Percentiles rank a stretch among this genome's conserved stretches.
phyloP scores from a whole-genome alignment of 2,113 vertebrate species.

The Pardalotus punctatus region DNA sequence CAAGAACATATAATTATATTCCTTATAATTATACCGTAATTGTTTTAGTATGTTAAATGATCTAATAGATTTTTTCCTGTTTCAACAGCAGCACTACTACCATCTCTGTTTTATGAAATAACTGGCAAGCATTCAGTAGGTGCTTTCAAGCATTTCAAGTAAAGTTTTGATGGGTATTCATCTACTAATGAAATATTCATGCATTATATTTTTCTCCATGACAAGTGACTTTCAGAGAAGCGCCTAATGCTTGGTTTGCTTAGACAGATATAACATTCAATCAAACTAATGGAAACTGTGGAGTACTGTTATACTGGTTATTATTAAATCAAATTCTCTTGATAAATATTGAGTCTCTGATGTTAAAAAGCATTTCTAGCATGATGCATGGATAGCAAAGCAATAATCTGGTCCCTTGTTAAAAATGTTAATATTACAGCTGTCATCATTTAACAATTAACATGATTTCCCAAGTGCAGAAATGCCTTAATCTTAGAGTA shows the following conservation, averaged over 20 bases:
- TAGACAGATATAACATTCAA: constrained; percentile 57
- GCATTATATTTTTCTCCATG: constrained; percentile 62
- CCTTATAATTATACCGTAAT: constrained; percentile 69
- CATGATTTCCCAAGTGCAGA: neutral
- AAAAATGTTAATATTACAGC: constrained; percentile 49
- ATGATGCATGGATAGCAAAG: constrained; percentile 29
- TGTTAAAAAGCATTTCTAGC: constrained; percentile 56
- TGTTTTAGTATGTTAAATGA: constrained; percentile 69
- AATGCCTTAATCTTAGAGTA: neutral
- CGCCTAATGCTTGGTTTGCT: constrained; percentile 58
- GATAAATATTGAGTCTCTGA: constrained; percentile 67
- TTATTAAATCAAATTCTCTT: constrained; percentile 69
- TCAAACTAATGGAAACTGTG: constrained; percentile 62
- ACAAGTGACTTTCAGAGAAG: constrained; percentile 56
- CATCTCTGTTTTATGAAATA: constrained; percentile 61
- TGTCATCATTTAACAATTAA: constrained; percentile 4
- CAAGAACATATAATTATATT: constrained; percentile 70
- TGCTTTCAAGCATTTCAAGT: constrained; percentile 53
- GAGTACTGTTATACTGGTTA: constrained; percentile 58
- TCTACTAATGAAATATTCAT: constrained; percentile 69
- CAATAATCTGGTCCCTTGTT: constrained; percentile 24
- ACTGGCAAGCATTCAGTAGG: constrained; percentile 54
- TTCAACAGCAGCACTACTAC: constrained; percentile 42
- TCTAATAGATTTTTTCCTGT: constrained; percentile 64
- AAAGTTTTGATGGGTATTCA: constrained; percentile 66